Evolutionary conservation across 2,888 invertebrate species (phyloP).

Genomic region (Parelbella ahira): DNA sequence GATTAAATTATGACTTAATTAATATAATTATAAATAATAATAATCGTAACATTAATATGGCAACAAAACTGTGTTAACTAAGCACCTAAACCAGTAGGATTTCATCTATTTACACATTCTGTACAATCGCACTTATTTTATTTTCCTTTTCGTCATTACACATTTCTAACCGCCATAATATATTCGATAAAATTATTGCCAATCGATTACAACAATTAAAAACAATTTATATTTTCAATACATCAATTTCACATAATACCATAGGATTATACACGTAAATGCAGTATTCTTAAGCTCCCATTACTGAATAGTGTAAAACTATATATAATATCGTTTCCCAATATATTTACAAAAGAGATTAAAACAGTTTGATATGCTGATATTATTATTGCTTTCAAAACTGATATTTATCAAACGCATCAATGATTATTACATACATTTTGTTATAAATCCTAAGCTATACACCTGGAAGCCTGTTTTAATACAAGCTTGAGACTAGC

Average conservation of each 20-base stretch:
- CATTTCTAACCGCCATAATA: conserved; percentile 36
- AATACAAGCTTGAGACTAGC: conserved; percentile 47
- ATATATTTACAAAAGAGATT: conserved; percentile 68
- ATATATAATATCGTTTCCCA: conserved; percentile 44
- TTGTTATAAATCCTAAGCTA: too few species aligned
- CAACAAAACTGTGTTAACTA: conserved; percentile 78
- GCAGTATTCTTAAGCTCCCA: conserved; percentile 49
- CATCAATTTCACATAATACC: conserved; percentile 39
- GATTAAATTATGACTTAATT: conserved; percentile 72
- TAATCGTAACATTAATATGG: conserved; percentile 78
- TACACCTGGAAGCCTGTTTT: conserved; percentile 37
- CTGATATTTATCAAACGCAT: conserved; percentile 49
- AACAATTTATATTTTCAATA: conserved; percentile 38
- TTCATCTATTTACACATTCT: conserved; percentile 71
- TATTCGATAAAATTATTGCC: conserved; percentile 69
- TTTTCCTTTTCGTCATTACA: too few species aligned
- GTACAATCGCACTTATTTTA: conserved; percentile 46
- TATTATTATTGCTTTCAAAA: too few species aligned
- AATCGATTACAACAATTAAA: conserved; percentile 65
- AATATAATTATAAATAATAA: conserved; percentile 75
- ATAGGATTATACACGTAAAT: conserved; percentile 46
- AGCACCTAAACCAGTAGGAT: conserved; percentile 72
- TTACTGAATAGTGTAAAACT: conserved; percentile 45
- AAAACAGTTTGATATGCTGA: conserved; percentile 67
- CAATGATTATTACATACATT: too few species aligned